Base-by-base conservation (phyloP, 2,888 invertebrate genomes). In the Cyclophora punctaria region DNA sequence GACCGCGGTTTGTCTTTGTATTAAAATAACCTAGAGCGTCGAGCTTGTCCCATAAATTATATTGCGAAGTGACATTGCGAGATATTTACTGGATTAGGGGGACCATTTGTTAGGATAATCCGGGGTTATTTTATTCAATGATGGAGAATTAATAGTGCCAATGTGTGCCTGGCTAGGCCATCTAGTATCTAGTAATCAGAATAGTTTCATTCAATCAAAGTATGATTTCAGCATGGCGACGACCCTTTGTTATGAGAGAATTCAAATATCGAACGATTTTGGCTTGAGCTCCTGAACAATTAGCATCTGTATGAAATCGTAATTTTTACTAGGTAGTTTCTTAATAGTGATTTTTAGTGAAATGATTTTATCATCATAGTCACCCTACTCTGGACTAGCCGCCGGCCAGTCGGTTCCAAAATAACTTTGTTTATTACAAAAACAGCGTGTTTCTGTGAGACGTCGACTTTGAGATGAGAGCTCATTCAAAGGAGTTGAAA, bases 1-100 rank as follows among this genome's bases (percentile, higher is more conserved):
- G 69, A 69, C 67, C 77, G 67, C 60, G 48, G 34, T 35, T 44
- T 56, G 63, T 58, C 59, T 67, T 64, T 65, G 64, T 59, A 57
- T 59, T 62, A 62, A 66, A 64, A 66, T 66, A 60, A 63, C 59
- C 56, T 57, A 60, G 65, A 53, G 43, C 47, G 51, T 51, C 55
- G 52, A 51, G 52, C 50, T 50, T 40, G 41, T 40, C 40, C 58
- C 60, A 59, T 71, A 66, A 67, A 69, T 70, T 61, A 70, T 72
- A 64, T 64, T 60, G 58, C 51, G 51, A 59, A 58, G 51, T 55
- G 58, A 60, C 66, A 67, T 59, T 61, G 55, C 57, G 52, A 53
- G 56, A 59, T 56, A 57, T 59, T 52, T 48, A 48, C 48, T 51
- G 34, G 50, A 48, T 55, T 47, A 34, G 41, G 41, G 47, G 7